Base-by-base conservation (phyloP, 2,113 vertebrate species). In the Perognathus longimembris region DNA sequence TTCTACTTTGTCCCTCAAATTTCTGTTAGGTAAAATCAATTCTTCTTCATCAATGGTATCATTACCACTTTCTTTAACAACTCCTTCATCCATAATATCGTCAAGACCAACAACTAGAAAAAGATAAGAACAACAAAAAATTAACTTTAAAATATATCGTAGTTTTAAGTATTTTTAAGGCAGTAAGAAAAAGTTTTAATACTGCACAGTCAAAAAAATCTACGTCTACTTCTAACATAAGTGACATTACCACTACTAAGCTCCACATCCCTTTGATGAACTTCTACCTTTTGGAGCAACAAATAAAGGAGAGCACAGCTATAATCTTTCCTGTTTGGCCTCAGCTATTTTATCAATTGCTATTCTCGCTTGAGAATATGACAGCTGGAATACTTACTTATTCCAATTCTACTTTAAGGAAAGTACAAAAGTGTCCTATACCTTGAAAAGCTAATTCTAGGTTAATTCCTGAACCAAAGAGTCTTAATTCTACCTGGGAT, bases 11-110 rank as follows among this genome's bases (percentile, higher is more conserved):
- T 97, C 98, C 96, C 98, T 98, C 92, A 97, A 96, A 97, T 95
- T 98, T 95, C 97, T 98, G 96, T 94, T 97, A 88, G 98, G 97
- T 88, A 97, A 97, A 94, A 97, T 97, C 96, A 98, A 88, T 77
- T 98, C 98, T 95, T 98, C 98, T 6, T 98, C 98, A 93, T 98
- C 98, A 96, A 98, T 97, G 90, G 97, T 95, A 94, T 98, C 97
- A 76, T 98, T 97, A 91, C 96, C 98, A 96, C 98, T 96, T 96
- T 98, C 98, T 97, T 98, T 98, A 97, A 98, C 97, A 95, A 98
- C 98, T 97, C 98, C 97, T 96, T 98, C 97, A 97, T 98, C 98
- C 96, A 98, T 98, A 98, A 98, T 98, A 95, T 98, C 98, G 97
- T 98, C 98, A 94, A 98, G 97, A 97, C 97, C 98, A 98, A 97